Evolutionary conservation across 1,140 invertebrate genomes (phyloP).

Genomic region (Lamellibrachia luymesi): DNA sequence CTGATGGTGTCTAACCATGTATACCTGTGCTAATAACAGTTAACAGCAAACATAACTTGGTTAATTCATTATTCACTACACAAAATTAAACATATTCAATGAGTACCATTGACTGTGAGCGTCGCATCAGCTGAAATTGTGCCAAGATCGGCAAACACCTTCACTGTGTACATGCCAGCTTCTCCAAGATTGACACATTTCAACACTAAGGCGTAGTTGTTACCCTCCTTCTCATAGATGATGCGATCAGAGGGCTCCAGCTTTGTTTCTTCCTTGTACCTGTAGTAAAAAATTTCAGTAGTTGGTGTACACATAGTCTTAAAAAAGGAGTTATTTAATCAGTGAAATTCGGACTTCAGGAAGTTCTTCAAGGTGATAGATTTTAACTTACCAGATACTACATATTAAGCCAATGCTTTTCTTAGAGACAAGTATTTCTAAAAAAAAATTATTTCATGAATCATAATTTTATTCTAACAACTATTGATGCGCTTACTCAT

Average conservation of each 20-base stretch:
- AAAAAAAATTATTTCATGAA: too few relatives aligned
- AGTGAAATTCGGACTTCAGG: neutral
- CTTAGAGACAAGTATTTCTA: too few relatives aligned
- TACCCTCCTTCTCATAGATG: slow-evolving; percentile 86
- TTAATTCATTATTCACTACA: neutral
- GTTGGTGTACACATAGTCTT: neutral
- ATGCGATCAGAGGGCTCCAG: slow-evolving; percentile 60
- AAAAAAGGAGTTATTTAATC: neutral
- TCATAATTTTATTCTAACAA: too few relatives aligned
- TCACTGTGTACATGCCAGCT: slow-evolving; percentile 82
- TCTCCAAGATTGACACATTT: slow-evolving; percentile 79
- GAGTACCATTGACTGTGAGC: slow-evolving; percentile 36
- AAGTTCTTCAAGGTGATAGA: too few relatives aligned
- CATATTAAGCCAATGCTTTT: too few relatives aligned
- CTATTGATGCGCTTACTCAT: too few relatives aligned
- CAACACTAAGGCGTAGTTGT: slow-evolving; percentile 86
- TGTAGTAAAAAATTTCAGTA: slow-evolving; percentile 40
- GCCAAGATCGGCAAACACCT: slow-evolving; percentile 88
- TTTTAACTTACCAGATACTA: too few relatives aligned
- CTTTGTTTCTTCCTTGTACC: slow-evolving; percentile 64
- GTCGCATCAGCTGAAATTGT: slow-evolving; percentile 61
- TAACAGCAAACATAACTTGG: neutral
- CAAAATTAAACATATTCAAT: neutral
- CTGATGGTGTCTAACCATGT: neutral
- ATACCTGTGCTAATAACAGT: neutral